Evolutionary conservation across 2,888 invertebrate genomes (phyloP), one percentile per base, ranked within the genome.

Genomic region (Steinernema hermaphroditum): DNA sequence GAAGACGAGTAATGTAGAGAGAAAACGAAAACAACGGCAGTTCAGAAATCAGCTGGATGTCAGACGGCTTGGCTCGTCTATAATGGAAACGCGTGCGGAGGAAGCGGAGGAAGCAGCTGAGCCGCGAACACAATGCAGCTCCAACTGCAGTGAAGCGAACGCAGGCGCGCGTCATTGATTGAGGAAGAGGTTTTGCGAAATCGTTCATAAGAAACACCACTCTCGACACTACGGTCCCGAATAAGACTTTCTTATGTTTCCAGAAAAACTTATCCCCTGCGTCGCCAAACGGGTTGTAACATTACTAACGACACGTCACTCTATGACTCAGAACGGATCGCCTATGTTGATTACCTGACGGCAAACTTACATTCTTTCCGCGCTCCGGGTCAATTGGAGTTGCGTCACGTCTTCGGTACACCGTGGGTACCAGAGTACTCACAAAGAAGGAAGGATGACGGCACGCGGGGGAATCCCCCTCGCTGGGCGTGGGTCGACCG

Each of bases 401-500:
- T 6, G 2, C 46, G 46, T 46, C 46, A 6, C 46, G 22, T 4
- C 62, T 1, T 62, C 27, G 29, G 62, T 62, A 62, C 62, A 62
- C 9, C 16, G 12, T 62, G 29, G 62, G 62, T 62, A 62, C 62
- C 62, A 34, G 8, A 62, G 62, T 32, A 62, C 62, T 32, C 62
- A 32, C 22, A 62, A 22, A 22, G 54, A 27, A 54, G 32, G 62
- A 62, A 16, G 32, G 19, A 62, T 62, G 29, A 29, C 32, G 62
- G 62, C 62, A 62, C n/a, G 27, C 62, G 62, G 62, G 62, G 62
- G 32, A 62, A 32, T 32, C 62, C 62, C 62, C 62, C 32, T 27
- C 32, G 32, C 29, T n/a, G n/a, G 27, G 29, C 62, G 62, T 62
- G 62, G 62, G 62, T 62, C 62, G 62, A 32, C 8, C 34, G 62